These are phyloP conservation scores for Oligia strigilis DNA, from an alignment of 2,888 invertebrate species.

Conservation along the genomic window DNA sequence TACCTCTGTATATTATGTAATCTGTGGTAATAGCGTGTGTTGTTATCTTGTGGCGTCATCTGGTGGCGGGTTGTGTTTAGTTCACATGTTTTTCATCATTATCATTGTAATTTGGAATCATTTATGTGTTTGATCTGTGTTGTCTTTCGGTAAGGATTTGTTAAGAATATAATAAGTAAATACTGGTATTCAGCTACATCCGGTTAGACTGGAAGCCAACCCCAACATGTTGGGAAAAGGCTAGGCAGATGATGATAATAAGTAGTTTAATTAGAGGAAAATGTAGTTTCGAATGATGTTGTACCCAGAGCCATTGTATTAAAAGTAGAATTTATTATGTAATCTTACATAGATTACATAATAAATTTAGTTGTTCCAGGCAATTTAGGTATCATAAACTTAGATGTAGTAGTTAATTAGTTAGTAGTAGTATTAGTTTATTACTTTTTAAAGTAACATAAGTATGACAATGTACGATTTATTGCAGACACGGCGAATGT, in stretches of 20 bases:
- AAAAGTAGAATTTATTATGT: conserved; percentile 5
- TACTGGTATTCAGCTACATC: too few relatives aligned
- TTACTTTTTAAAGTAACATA: background rate
- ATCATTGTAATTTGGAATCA: conserved; percentile 18
- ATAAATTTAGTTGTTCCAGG: background rate
- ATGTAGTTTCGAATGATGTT: background rate
- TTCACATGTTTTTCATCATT: conserved; percentile 14
- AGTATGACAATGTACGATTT: conserved; percentile 10
- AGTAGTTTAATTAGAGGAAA: background rate
- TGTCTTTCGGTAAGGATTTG: conserved; percentile 4
- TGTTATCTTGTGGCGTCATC: conserved; percentile 40
- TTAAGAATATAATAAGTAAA: background rate
- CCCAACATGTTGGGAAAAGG: too few relatives aligned
- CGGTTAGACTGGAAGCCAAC: too few relatives aligned
- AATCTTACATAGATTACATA: too few relatives aligned
- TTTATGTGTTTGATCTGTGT: conserved; percentile 14
- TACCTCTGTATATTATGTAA: conserved; percentile 29
- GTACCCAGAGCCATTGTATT: background rate
- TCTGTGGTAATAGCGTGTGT: conserved; percentile 39
- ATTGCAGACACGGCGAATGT: conserved; percentile 79
- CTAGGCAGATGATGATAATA: too few relatives aligned
- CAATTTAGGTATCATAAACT: conserved; percentile 14
- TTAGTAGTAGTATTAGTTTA: conserved; percentile 5
- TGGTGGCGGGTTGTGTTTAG: conserved; percentile 41
- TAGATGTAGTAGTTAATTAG: conserved; percentile 20